Base-by-base conservation (phyloP, 1,140 invertebrate genomes). In the Proctacanthus coquilletti region DNA sequence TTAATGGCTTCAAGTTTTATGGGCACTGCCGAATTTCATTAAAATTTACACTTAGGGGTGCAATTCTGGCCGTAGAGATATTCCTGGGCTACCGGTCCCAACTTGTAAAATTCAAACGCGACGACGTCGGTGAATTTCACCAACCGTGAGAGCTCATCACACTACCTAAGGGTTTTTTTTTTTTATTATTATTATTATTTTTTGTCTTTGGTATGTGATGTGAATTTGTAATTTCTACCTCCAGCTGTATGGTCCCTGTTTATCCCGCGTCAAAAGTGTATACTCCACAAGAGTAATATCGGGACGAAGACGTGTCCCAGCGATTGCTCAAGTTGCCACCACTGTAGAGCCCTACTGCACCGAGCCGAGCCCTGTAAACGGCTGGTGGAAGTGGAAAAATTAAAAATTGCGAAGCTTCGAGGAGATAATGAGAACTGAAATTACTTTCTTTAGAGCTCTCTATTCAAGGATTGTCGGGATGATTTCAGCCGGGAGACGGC, bases 1-100 rank as follows among this genome's bases (percentile, higher is more conserved):
- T 27, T 27, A 27, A 27, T 27, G 23, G 23, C 23, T 27, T 27
- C 23, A 27, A 27, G 23, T 27, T 27, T 27, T 27, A 27, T 27
- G 23, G 23, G 23, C 23, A 13, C 8, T 27, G 23, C 23, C 23
- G 23, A 27, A 27, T 27, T 27, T 27, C 23, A 27, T 27, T 27
- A 27, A 27, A 27, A 27, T 27, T 27, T 27, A 27, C 23, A 27
- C 23, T 8, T 8, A 27, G 13, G 23, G 23, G 23, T 27, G 23
- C 23, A 27, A 27, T 27, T 27, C 23, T 9, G 23, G 13, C n/a
- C n/a, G n/a, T n/a, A n/a, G n/a, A n/a, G n/a, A n/a, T n/a, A n/a
- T n/a, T n/a, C n/a, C n/a, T n/a, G n/a, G n/a, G n/a, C n/a, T n/a
- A n/a, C n/a, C n/a, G n/a, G n/a, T n/a, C n/a, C n/a, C n/a, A n/a